phyloP scores from a whole-genome alignment of 2,888 invertebrate genomes.

The Eristalis intricaria region DNA sequence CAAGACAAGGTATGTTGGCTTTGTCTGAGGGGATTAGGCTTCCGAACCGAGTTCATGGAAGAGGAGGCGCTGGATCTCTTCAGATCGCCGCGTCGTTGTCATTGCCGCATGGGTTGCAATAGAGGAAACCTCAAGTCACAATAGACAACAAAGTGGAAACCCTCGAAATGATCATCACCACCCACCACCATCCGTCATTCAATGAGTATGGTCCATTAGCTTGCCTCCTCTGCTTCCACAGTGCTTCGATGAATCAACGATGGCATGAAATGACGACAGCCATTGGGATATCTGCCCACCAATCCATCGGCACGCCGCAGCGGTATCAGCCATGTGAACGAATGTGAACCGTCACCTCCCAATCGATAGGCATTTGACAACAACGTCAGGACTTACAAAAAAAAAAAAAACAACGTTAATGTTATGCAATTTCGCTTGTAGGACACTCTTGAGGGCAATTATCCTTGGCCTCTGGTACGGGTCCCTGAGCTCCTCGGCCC shows the following conservation, averaged over 20 bases:
- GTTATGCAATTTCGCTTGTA: slow-evolving; percentile 50
- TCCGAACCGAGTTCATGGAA: no score
- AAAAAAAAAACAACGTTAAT: slow-evolving; percentile 5
- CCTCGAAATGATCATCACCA: no score
- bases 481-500: background rate
- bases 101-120: no score
- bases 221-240: background rate
- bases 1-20: no score
- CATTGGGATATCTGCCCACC: background rate
- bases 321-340: background rate
- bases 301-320: background rate
- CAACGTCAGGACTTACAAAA: background rate
- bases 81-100: no score
- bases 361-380: slow-evolving; percentile 13
- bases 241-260: background rate
- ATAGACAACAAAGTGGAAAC: no score
- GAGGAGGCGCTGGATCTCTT: no score
- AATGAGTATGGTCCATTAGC: background rate
- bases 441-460: slow-evolving; percentile 46
- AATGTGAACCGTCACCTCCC: background rate
- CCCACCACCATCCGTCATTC: background rate
- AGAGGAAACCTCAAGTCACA: no score
- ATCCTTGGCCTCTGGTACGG: slow-evolving; percentile 42
- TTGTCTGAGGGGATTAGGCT: no score
- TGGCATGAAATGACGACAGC: background rate